Percentiles rank a stretch among this genome's conserved stretches.
Evolutionary conservation across 2,113 vertebrate genomes (phyloP).

Genomic region (Ceratotherium simum): DNA sequence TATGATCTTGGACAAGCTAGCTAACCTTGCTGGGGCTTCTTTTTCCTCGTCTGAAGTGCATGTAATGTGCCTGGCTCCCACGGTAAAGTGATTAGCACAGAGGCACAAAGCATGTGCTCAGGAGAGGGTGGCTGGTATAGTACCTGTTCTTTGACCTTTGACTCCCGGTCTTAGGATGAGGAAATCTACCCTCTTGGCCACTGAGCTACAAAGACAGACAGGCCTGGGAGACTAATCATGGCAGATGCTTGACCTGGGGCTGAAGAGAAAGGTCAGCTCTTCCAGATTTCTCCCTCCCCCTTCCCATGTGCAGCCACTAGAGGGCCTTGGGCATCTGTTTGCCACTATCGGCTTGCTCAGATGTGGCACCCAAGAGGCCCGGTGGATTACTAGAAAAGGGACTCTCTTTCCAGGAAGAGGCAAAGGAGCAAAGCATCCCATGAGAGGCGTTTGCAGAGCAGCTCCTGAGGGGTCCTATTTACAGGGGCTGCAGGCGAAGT

Average conservation of each 20-base stretch:
- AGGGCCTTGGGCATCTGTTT: neutral
- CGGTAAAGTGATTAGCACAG: neutral
- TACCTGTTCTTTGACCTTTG: neutral
- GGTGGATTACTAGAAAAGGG: neutral
- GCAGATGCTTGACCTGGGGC: neutral
- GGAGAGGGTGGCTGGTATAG: neutral
- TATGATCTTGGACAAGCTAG: neutral
- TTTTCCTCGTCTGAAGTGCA: neutral
- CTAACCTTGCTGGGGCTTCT: neutral
- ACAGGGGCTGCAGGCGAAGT: neutral
- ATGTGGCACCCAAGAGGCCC: neutral
- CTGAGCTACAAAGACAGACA: neutral
- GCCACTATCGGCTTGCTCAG: neutral
- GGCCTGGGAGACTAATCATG: neutral
- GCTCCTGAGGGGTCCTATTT: neutral
- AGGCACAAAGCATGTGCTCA: neutral
- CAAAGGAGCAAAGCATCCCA: neutral
- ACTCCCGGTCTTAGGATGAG: neutral
- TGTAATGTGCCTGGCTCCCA: neutral
- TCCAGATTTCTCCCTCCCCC: accelerated
- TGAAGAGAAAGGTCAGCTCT: neutral
- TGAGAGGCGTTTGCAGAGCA: neutral
- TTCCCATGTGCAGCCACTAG: neutral
- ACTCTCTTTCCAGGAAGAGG: neutral
- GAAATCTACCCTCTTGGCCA: neutral